Base-by-base conservation (phyloP, 2,113 vertebrate species). In the Myotis brandtii region DNA sequence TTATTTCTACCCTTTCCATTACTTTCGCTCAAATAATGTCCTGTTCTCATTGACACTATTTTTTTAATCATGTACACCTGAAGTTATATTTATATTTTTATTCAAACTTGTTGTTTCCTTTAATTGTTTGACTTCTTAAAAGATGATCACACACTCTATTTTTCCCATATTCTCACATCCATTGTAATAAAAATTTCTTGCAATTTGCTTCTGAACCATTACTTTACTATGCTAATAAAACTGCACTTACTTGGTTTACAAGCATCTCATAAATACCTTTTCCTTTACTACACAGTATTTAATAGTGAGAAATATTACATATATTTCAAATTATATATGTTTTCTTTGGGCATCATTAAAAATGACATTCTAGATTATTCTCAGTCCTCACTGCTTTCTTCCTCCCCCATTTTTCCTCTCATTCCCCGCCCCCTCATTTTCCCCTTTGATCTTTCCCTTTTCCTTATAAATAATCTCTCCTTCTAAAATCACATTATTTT, bases 11-110 rank as follows among this genome's bases (percentile, higher is more conserved):
- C 16, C n/a, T 32, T 87, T 43, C 27, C 3, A 50, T 90, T 88
- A 23, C 0, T 75, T 86, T 77, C 54, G 14, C 5, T 10, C 11
- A 13, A 81, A 46, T 30, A 64, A 43, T 43, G 40, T 46, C 6
- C 2, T 37, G 1, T 52, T 88, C 17, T 46, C 12, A 70, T 14
- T 85, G 13, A 50, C 23, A 56, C 1, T 81, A 5, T 17, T 25
- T 66, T 79, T 89, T 52, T 1, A 82, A 10, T 70, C 25, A 54
- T 20, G 3, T 1, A 27, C 3, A 66, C 4, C 23, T 79, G 9
- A 90, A 92, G 27, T 79, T 67, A 91, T 32, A 72, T 62, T 89
- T 92, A 87, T 25, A 72, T 62, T 89, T 92, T 79, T 25, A 72
- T 40, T 81, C 34, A 86, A 62, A 64, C 9, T 18, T 62, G 0